Evolutionary conservation across 2,113 vertebrate species (phyloP).

Genomic region (Hemiscyllium ocellatum): DNA sequence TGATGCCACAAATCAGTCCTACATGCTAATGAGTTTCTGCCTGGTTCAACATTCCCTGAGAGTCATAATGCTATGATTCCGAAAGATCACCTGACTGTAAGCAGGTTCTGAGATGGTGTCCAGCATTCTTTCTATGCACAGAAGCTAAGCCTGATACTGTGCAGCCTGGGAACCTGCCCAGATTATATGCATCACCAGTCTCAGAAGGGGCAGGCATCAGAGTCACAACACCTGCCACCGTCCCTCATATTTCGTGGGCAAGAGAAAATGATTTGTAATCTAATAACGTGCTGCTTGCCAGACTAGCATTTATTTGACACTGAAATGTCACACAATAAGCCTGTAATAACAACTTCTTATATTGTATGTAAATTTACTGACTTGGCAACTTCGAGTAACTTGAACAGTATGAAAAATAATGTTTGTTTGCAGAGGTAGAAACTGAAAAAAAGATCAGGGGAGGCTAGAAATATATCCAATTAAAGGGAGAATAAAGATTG

Average conservation of each 20-base stretch:
- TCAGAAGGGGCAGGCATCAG: not conserved
- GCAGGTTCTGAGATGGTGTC: not conserved
- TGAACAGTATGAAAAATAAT: not conserved
- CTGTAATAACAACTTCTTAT: not conserved
- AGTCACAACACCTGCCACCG: not conserved
- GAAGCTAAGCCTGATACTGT: not conserved
- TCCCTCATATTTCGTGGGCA: not conserved
- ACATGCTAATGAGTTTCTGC: not conserved
- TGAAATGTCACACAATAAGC: not conserved
- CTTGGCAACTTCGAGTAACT: not conserved
- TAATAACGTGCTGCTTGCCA: not conserved
- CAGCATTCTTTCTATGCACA: not conserved
- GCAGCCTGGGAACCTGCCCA: not conserved
- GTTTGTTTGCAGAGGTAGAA: not conserved
- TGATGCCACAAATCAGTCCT: not conserved
- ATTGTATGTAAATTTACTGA: constrained; percentile 27
- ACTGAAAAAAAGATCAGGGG: not conserved
- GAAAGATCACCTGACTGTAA: not conserved
- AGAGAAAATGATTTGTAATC: not conserved
- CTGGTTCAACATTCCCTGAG: not conserved
- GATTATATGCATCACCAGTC: not conserved
- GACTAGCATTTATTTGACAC: not conserved
- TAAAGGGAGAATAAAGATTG: not conserved
- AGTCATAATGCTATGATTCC: not conserved
- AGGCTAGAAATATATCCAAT: not conserved